These are phyloP conservation scores for Ornithorhynchus anatinus DNA, from an alignment of 2,113 vertebrate genomes.

Conservation along the genomic window DNA sequence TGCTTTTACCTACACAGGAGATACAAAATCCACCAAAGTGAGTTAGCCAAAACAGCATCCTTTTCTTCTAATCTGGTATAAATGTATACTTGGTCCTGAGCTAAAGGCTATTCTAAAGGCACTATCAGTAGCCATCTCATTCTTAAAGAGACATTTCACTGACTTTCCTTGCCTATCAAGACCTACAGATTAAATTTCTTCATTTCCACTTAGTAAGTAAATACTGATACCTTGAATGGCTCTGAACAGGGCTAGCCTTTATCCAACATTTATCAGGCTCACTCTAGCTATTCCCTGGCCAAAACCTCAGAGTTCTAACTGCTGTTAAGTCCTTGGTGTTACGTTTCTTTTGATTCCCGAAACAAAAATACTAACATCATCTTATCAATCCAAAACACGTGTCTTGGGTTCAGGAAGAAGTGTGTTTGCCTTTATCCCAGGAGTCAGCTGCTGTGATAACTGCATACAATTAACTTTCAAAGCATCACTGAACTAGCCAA, in stretches of 20 bases:
- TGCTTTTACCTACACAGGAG: too few species aligned
- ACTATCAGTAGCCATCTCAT: too few species aligned
- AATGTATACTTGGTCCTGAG: too few species aligned
- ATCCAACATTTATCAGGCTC: slow-evolving; percentile 40
- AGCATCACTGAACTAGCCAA: slow-evolving; percentile 31
- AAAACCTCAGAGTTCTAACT: neutral
- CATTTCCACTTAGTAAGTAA: slow-evolving; percentile 54
- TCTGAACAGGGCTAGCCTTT: slow-evolving; percentile 9
- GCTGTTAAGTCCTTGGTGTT: slow-evolving; percentile 19
- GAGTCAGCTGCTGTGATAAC: slow-evolving; percentile 21
- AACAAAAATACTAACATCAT: slow-evolving; percentile 37
- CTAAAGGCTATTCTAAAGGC: too few species aligned
- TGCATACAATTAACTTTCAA: slow-evolving; percentile 49
- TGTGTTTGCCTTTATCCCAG: slow-evolving; percentile 1
- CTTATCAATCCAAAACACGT: slow-evolving; percentile 56
- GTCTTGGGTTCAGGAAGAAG: slow-evolving; percentile 36
- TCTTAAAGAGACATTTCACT: neutral
- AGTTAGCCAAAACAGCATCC: too few species aligned
- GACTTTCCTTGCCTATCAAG: slow-evolving; percentile 15
- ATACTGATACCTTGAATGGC: slow-evolving; percentile 36
- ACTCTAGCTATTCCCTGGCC: slow-evolving; percentile 11
- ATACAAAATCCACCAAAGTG: too few species aligned
- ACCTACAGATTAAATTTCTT: slow-evolving; percentile 49
- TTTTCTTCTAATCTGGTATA: too few species aligned
- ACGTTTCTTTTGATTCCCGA: slow-evolving; percentile 39